These are phyloP conservation scores for Cephus rjabovi DNA, from an alignment of 2,888 invertebrate genomes.

Conservation along the genomic window DNA sequence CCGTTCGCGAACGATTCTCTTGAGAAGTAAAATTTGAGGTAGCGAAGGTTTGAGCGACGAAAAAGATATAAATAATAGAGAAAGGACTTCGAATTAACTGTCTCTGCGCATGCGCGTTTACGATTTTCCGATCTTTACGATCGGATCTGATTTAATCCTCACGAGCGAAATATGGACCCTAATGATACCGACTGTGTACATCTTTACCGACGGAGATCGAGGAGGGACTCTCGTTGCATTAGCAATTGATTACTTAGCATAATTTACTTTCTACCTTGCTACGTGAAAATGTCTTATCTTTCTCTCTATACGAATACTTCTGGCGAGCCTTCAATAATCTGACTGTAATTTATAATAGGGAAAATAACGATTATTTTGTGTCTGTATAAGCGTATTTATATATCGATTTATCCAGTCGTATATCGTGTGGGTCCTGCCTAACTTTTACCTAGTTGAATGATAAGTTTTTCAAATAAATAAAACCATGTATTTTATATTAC, in stretches of 20 bases:
- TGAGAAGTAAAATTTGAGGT: background rate
- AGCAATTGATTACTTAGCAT: background rate
- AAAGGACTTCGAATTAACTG: background rate
- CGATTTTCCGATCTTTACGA: background rate
- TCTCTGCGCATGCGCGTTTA: background rate
- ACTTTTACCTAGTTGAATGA: constrained; percentile 11
- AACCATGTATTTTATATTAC: constrained; percentile 49
- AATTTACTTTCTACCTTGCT: background rate
- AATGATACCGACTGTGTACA: background rate
- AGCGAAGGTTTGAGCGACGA: background rate
- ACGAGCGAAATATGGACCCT: background rate
- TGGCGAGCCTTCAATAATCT: background rate
- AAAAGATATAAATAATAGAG: background rate
- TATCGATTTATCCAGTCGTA: constrained; percentile 25
- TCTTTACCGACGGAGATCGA: background rate
- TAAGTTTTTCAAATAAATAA: constrained; percentile 20
- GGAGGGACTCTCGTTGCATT: background rate
- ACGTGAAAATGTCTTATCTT: background rate
- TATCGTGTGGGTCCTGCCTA: constrained; percentile 25
- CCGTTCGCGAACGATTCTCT: background rate
- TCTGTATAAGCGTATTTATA: background rate
- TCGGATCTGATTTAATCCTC: background rate
- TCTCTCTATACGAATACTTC: background rate
- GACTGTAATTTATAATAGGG: background rate
- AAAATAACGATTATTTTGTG: background rate